These are phyloP conservation scores for Allolobophora icterica DNA, from an alignment of 2,888 invertebrate species.

Conservation along the genomic window DNA sequence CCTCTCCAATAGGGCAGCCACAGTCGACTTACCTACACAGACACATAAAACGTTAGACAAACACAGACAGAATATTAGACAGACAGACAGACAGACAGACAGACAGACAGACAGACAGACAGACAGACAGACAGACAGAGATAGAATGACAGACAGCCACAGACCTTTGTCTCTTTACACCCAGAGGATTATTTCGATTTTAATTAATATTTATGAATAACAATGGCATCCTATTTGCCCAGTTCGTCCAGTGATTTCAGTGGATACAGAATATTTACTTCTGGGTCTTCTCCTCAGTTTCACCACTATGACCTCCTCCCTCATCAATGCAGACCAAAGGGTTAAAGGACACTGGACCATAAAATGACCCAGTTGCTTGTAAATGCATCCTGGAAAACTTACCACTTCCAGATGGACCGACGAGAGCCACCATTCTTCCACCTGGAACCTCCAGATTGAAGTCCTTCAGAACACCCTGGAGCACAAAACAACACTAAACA, in stretches of 20 bases:
- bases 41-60: background rate
- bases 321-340: background rate
- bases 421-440: slow-evolving; percentile 88
- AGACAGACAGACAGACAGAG: background rate
- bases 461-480: slow-evolving; percentile 76
- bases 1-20: slow-evolving; percentile 86
- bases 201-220: no score
- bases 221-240: no score
- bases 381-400: background rate
- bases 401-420: slow-evolving; percentile 81
- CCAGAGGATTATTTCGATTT: background rate
- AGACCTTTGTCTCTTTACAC: background rate
- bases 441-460: slow-evolving; percentile 83
- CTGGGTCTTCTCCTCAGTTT: no score
- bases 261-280: no score
- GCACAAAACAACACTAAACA: slow-evolving; percentile 44
- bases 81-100: background rate
- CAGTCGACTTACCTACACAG: slow-evolving; percentile 79
- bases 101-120: background rate
- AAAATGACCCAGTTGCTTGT: background rate
- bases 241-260: no score
- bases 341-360: background rate
- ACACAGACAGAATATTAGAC: background rate
- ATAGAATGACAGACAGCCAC: no score
- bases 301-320: background rate